Evolutionary conservation across 2,888 invertebrate genomes (phyloP), one percentile per base, ranked within the genome.

Genomic region (Pollenia griseotomentosa): DNA sequence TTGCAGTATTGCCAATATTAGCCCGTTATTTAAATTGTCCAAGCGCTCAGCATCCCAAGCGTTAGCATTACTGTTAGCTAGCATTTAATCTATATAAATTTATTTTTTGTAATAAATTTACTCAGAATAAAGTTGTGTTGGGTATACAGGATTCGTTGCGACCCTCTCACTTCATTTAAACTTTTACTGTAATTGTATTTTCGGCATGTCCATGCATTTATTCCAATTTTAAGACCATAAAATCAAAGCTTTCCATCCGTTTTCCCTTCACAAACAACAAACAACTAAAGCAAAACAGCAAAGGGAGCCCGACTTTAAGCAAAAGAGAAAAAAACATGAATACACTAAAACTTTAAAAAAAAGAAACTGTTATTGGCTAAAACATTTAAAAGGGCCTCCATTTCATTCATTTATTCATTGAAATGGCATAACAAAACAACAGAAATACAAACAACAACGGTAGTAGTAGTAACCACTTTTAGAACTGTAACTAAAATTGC

Each of bases 331-430:
- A 75, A 23, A 70, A 63, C 44, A 77, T 55, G 14, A 11, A 40
- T n/a, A 12, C 19, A 40, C 55, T n/a, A 59, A 7, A 66, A 61
- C 33, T 33, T 33, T 19, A 63, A 57, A 57, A 40, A 46, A 19
- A 65, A 51, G 55, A 81, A 81, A 83, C 51, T 48, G 61, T 84
- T 84, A 87, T 87, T 81, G 70, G 78, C 73, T 82, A 19, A 70
- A 82, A 84, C 68, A 78, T 84, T 82, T 82, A 74, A 78, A 87
- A 81, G 65, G 53, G 68, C 78, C 74, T 84, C 61, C 74, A 74
- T 70, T 74, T 59, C 73, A 84, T 84, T 75, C 86, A 86, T 77
- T 86, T 83, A 83, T 83, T 83, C 86, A 80, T 66, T 83, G 74
- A 46, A 79, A 79, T 74, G 66, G 66, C 46, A 65, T 16, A 59